Percentiles rank a stretch among this genome's conserved stretches.
phyloP scores from a whole-genome alignment of 2,113 vertebrate species.

The Ardeotis arabs region DNA sequence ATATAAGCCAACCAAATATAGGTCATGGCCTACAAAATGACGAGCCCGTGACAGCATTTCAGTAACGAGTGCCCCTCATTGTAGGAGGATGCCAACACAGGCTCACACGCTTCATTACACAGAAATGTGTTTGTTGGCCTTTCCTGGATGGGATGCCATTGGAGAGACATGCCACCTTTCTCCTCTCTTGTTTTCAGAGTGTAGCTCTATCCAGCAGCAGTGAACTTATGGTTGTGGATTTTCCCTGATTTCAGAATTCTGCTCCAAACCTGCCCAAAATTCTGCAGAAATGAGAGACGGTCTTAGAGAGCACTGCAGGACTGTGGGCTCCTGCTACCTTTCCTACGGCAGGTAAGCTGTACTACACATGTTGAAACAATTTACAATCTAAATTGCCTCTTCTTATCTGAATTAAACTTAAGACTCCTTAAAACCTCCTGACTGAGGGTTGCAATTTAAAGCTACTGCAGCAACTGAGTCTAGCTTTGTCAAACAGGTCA shows the following conservation, averaged over 20 bases:
- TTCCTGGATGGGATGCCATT: neutral
- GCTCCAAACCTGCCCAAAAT: neutral
- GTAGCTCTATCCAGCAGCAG: neutral
- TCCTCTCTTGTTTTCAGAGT: neutral
- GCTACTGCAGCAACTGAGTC: neutral
- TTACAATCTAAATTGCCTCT: neutral
- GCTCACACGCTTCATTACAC: neutral
- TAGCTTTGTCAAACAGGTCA: neutral
- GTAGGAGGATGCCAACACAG: neutral
- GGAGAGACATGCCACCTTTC: neutral
- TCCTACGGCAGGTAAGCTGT: neutral
- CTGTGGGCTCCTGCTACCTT: neutral
- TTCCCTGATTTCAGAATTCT: neutral
- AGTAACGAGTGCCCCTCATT: neutral
- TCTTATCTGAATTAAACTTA: neutral
- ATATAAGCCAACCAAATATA: neutral
- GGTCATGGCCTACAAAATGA: slow-evolving; percentile 16
- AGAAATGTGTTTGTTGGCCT: neutral
- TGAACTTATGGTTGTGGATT: neutral
- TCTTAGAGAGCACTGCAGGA: neutral
- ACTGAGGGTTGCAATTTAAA: neutral
- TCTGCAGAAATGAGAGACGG: neutral
- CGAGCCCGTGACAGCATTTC: neutral
- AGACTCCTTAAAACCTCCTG: neutral
- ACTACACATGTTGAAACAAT: neutral